Percentiles rank a stretch among this genome's conserved stretches.
Evolutionary conservation across 2,113 vertebrate species (phyloP).

Genomic region (Vireo altiloquus): DNA sequence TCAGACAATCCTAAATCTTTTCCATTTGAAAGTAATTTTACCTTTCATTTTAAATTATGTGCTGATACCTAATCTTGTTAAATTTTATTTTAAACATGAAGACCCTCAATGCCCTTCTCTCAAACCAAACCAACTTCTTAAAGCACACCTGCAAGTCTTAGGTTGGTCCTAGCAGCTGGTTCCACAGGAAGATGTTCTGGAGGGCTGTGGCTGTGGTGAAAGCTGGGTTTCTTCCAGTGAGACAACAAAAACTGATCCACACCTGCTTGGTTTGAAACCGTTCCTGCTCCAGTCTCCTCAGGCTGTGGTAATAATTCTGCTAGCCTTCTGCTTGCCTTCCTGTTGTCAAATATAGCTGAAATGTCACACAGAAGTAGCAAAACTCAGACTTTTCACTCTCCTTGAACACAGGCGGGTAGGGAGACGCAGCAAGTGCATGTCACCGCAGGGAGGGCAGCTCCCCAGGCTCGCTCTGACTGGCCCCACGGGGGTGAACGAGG

Average conservation of each 20-base stretch:
- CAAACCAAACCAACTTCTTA: neutral
- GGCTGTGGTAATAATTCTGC: neutral
- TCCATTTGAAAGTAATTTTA: neutral
- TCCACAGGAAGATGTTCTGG: neutral
- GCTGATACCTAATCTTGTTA: neutral
- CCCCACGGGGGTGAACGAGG: neutral
- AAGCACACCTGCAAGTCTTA: neutral
- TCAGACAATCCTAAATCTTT: neutral
- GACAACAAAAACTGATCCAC: neutral
- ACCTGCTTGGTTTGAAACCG: rapidly evolving
- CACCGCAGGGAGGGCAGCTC: rapidly evolving
- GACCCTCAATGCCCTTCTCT: neutral
- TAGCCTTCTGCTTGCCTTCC: neutral
- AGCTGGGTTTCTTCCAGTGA: neutral
- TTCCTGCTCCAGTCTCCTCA: neutral
- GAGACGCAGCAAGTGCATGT: rapidly evolving
- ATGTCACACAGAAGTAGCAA: neutral
- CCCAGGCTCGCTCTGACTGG: rapidly evolving
- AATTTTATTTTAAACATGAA: neutral
- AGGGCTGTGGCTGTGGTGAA: neutral
- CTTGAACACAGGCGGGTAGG: neutral
- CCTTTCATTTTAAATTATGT: neutral
- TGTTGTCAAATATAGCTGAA: neutral
- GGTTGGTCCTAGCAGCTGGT: neutral
- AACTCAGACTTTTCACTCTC: neutral